phyloP scores from a whole-genome alignment of 2,888 invertebrate species.

The Lacanobia wlatinum region DNA sequence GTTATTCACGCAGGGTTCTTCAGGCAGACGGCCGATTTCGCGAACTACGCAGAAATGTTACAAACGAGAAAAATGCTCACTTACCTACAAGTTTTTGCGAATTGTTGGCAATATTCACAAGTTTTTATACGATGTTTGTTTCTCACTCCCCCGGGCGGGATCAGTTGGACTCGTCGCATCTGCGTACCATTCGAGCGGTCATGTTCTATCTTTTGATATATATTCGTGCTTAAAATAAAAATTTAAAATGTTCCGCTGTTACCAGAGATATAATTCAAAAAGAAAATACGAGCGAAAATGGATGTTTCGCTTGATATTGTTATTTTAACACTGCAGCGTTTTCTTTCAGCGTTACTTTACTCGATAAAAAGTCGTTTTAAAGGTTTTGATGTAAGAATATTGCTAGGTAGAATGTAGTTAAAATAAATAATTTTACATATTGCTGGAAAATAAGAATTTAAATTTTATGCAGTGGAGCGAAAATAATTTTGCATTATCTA shows the following conservation, averaged over 20 bases:
- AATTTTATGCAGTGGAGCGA: constrained; percentile 12
- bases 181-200: constrained; percentile 81
- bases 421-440: constrained; percentile 35
- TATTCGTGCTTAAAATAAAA: constrained; percentile 69
- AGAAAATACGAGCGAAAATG: constrained; percentile 57
- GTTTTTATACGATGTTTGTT: constrained; percentile 84
- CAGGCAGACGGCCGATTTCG: constrained; percentile 65
- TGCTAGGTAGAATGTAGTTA: constrained; percentile 38
- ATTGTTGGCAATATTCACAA: constrained; percentile 82
- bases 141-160: constrained; percentile 75
- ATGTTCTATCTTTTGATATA: constrained; percentile 77
- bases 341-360: constrained; percentile 39
- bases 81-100: constrained; percentile 79
- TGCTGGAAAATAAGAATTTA: constrained; percentile 33
- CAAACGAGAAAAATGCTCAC: constrained; percentile 77
- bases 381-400: constrained; percentile 36
- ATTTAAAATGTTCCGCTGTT: constrained; percentile 61
- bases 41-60: constrained; percentile 69
- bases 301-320: constrained; percentile 52
- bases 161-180: constrained; percentile 82
- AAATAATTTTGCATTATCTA: constrained; percentile 28
- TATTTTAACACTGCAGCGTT: constrained; percentile 49
- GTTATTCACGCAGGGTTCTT: constrained; percentile 70
- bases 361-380: constrained; percentile 38
- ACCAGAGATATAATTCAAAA: constrained; percentile 61